A percentile compares a stretch with the other conserved stretches of the same genome.
Evolutionary conservation across 2,888 invertebrate species (phyloP).

Genomic region (Acanthosoma haemorrhoidale): DNA sequence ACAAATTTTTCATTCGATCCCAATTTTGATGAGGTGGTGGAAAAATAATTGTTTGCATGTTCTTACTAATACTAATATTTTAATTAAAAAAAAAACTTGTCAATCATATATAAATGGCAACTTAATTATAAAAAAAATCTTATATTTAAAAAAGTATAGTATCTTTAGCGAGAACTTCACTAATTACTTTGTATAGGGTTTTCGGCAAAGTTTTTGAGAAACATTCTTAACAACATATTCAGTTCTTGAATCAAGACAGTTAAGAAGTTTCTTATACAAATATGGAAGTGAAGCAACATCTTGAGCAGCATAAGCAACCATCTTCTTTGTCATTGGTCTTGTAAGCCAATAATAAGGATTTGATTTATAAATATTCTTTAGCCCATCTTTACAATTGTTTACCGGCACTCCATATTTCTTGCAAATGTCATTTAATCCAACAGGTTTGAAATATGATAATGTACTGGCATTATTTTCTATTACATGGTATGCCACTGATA

Average conservation of each 20-base stretch:
- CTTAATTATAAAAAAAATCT: too few relatives aligned
- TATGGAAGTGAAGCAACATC: neutral
- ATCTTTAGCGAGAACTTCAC: too few relatives aligned
- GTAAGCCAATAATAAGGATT: neutral
- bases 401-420: neutral
- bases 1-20: too few relatives aligned
- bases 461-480: neutral
- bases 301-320: neutral
- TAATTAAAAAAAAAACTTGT: too few relatives aligned
- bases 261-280: neutral
- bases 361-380: neutral
- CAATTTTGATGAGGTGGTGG: too few relatives aligned
- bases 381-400: neutral
- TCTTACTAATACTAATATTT: too few relatives aligned
- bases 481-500: neutral
- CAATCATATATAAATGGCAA: too few relatives aligned
- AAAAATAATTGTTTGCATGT: too few relatives aligned
- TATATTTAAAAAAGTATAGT: too few relatives aligned
- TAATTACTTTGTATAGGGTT: too few relatives aligned
- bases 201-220: neutral
- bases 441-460: neutral
- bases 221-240: neutral
- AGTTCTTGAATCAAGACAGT: neutral
- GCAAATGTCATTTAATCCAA: neutral
- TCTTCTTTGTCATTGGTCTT: neutral